Conservation (phyloP, 1,140 invertebrate genomes). For the Drosophila pectinifera region DNA sequence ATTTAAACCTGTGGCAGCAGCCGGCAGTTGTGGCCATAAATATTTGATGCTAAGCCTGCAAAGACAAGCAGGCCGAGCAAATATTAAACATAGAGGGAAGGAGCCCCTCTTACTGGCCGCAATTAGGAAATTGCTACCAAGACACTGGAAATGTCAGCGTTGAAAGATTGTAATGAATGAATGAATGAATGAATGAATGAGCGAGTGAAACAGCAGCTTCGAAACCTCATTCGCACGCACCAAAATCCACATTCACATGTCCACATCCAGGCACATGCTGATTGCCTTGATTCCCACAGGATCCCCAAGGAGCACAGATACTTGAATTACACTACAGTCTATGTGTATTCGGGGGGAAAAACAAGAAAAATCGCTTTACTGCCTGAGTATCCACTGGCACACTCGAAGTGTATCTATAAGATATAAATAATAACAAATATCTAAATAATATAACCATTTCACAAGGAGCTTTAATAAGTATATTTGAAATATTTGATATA, state of each 20-base stretch:
- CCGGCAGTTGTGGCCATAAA: slow-evolving; percentile 21
- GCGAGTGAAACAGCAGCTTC: background rate
- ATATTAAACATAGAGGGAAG: background rate
- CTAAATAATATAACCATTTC: too few species aligned
- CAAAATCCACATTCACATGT: slow-evolving; percentile 16
- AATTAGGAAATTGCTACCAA: slow-evolving; percentile 22
- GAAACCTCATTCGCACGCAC: slow-evolving; percentile 14
- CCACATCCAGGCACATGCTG: slow-evolving; percentile 12
- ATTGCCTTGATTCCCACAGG: slow-evolving; percentile 19
- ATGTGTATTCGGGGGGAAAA: slow-evolving; percentile 5
- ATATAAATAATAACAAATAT: too few species aligned
- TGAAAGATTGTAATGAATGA: slow-evolving; percentile 19
- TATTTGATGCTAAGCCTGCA: slow-evolving; percentile 11
- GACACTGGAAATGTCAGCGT: slow-evolving; percentile 16
- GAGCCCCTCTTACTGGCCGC: background rate
- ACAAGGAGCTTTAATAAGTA: too few species aligned
- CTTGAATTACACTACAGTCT: slow-evolving; percentile 9
- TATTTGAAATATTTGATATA: too few species aligned
- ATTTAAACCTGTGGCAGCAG: slow-evolving; percentile 5
- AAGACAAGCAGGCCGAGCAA: background rate
- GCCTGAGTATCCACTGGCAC: slow-evolving; percentile 6
- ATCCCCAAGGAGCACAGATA: background rate
- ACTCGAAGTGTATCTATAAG: background rate
- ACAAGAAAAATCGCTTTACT: slow-evolving; percentile 19
- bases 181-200: background rate